Evolutionary conservation across 1,140 invertebrate species (phyloP).

Genomic region (Ooceraea biroi): DNA sequence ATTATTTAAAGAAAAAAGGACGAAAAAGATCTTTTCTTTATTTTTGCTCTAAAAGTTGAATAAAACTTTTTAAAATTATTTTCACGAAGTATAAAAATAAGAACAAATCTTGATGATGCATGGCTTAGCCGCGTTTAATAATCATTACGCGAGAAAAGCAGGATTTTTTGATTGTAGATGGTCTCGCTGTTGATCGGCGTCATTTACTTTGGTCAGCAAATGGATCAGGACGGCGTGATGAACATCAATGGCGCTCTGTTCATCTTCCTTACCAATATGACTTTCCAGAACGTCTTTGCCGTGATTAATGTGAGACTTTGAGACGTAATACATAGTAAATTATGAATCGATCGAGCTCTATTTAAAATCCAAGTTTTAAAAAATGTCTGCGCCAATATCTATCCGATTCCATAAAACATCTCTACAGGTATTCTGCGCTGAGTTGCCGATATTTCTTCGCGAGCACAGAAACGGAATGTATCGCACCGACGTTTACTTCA

Average conservation of each 20-base stretch:
- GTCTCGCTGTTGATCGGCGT: slow-evolving; percentile 94
- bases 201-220: slow-evolving; percentile 94
- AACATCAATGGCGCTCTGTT: slow-evolving; percentile 99
- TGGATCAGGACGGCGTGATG: slow-evolving; percentile 95
- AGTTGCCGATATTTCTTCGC: slow-evolving; percentile 96
- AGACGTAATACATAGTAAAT: slow-evolving; percentile 65
- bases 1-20: no score
- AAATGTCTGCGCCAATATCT: neutral
- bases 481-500: slow-evolving; percentile 96
- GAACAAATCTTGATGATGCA: no score
- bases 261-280: slow-evolving; percentile 96
- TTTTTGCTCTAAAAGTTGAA: neutral
- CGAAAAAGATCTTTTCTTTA: neutral
- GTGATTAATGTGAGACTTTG: slow-evolving; percentile 92
- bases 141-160: no score
- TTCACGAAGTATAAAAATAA: no score
- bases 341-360: neutral
- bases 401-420: neutral
- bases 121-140: no score
- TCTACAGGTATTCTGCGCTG: slow-evolving; percentile 95
- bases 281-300: slow-evolving; percentile 96
- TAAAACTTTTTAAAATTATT: no score
- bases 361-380: neutral
- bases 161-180: slow-evolving; percentile 88
- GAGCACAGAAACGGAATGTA: slow-evolving; percentile 98